Evolutionary conservation across 2,888 invertebrate species (phyloP).

Genomic region (Saturnia pavonia): DNA sequence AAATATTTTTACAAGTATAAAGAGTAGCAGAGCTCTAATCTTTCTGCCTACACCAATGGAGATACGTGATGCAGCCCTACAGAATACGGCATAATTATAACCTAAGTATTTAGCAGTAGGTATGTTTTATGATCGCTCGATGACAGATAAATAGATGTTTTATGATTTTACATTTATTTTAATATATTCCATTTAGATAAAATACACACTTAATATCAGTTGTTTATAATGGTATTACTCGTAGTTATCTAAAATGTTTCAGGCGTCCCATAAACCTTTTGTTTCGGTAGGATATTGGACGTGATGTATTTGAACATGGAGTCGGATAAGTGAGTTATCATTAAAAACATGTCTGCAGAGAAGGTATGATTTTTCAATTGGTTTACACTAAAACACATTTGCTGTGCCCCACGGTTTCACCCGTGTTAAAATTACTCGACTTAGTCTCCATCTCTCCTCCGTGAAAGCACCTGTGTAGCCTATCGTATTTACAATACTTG

Average conservation of each 20-base stretch:
- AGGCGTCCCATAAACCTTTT: conserved; percentile 3
- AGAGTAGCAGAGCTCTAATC: too few species aligned
- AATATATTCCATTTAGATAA: conserved; percentile 9
- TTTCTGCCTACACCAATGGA: background rate
- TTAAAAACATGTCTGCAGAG: conserved; percentile 1
- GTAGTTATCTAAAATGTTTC: conserved; percentile 1
- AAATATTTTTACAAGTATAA: too few species aligned
- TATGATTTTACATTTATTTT: background rate
- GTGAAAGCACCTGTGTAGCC: too few species aligned
- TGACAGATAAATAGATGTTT: too few species aligned
- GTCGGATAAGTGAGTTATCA: background rate
- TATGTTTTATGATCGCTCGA: background rate
- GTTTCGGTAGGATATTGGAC: background rate
- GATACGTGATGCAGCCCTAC: background rate
- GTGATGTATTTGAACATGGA: background rate
- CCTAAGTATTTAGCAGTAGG: background rate
- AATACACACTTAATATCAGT: background rate
- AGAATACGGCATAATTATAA: background rate
- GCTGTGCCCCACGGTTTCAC: too few species aligned
- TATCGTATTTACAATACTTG: too few species aligned
- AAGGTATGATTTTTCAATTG: background rate
- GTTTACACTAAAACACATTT: too few species aligned
- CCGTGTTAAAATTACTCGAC: too few species aligned
- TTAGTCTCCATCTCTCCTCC: too few species aligned
- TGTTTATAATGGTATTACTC: background rate